Evolutionary conservation across 1,140 invertebrate species (phyloP), one percentile per base, ranked within the genome.

Genomic region (Forficula auricularia): DNA sequence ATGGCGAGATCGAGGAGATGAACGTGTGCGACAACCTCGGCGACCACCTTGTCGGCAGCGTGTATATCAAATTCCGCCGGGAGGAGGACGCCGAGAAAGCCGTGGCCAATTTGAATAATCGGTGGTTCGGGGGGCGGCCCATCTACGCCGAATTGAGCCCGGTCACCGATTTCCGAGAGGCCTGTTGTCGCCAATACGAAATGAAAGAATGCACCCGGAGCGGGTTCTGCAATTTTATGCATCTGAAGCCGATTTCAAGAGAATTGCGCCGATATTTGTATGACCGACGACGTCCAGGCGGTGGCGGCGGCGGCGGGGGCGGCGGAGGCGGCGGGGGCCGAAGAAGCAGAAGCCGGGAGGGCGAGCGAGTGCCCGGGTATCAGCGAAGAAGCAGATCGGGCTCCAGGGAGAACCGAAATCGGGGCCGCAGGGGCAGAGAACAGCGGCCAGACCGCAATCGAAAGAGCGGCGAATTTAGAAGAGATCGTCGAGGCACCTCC

Each of bases 141-240:
- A 88, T 98, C 36, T 95, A 96, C 64, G 91, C 91, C 1, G 95
- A 98, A 65, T 64, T 98, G 22, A 97, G 90, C 9, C 94, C 95
- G 1, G 95, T 98, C 0, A 98, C 95, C 43, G 95, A 98, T 65
- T 98, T 98, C 59, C 72, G 94, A 54, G 95, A 98, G 70, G 94
- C 94, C 14, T 98, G 95, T 61, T 98, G 95, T 61, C 76, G 95
- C 38, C 95, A 98, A 63, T 98, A 98, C 64, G 94, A 98, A 68
- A 94, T 97, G 85, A 91, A 92, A 3, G 92, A 97, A 66, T 98
- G 94, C 59, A 96, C 90, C 1, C 68, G 95, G 42, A 94, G 90
- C 56, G 95, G 94, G 37, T 98, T 98, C 63, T 98, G 95, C 63
- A 98, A 98, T 66, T 98, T 98, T 60, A 98, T 98, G 95, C 95